Evolutionary conservation across 2,888 invertebrate genomes (phyloP).

Genomic region (Acleris cristana): DNA sequence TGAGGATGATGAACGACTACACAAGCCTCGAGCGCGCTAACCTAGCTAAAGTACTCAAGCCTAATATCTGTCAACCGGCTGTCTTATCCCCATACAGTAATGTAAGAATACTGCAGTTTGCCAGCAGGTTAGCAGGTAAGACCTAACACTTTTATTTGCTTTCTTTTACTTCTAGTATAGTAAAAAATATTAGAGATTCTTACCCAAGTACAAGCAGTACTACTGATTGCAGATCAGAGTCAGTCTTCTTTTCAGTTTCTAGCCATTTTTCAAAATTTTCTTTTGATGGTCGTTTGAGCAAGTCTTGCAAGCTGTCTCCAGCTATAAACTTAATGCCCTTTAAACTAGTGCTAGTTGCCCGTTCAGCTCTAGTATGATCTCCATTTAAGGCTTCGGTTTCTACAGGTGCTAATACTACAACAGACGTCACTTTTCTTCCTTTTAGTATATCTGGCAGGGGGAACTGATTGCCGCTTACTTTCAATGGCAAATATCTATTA

Average conservation of each 20-base stretch:
- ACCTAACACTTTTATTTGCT: no score
- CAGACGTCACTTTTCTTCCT: conserved; percentile 91
- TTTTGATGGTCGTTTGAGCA: conserved; percentile 89
- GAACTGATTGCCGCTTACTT: conserved; percentile 93
- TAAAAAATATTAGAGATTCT: conserved; percentile 55
- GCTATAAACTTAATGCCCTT: conserved; percentile 89
- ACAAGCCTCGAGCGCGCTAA: no score
- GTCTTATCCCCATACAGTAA: no score
- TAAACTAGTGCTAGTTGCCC: conserved; percentile 81
- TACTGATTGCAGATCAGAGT: conserved; percentile 90
- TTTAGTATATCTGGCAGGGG: conserved; percentile 91
- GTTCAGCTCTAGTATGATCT: conserved; percentile 79
- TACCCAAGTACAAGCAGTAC: conserved; percentile 92
- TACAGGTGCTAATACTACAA: conserved; percentile 93
- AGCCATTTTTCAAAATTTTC: conserved; percentile 93
- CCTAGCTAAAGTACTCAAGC: no score
- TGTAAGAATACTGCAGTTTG: no score
- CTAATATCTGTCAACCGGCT: no score
- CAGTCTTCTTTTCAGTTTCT: conserved; percentile 89
- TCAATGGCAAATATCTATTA: conserved; percentile 92
- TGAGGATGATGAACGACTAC: no score
- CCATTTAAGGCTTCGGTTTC: conserved; percentile 85
- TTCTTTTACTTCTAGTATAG: not conserved
- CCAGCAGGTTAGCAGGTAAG: no score
- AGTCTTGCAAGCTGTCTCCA: conserved; percentile 89